Percentiles rank a stretch among this genome's conserved stretches.
Conservation (phyloP, 2,113 vertebrate species). For the Martes martes region DNA sequence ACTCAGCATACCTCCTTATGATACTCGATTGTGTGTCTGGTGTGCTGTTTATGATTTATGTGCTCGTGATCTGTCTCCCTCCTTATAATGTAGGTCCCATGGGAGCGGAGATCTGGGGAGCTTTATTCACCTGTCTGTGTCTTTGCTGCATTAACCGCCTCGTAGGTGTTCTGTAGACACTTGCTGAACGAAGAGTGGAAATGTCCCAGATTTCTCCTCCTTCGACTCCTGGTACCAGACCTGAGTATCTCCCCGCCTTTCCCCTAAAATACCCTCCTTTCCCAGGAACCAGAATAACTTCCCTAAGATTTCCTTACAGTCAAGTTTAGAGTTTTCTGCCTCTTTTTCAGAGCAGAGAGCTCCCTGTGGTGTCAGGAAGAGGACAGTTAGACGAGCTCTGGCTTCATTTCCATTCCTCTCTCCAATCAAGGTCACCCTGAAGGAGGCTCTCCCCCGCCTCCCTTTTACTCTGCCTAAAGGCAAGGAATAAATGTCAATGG, state of each 20-base stretch:
- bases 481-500: not conserved
- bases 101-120: not conserved
- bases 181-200: accelerated
- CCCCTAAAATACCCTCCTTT: not conserved
- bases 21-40: not conserved
- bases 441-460: not conserved
- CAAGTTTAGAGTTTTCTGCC: not conserved
- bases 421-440: not conserved
- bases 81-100: accelerated
- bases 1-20: too few species aligned
- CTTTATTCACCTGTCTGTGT: accelerated
- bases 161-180: accelerated
- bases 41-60: not conserved
- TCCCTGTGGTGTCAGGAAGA: not conserved
- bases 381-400: not conserved
- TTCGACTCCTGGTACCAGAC: not conserved
- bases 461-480: not conserved
- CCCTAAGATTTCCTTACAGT: not conserved
- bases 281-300: not conserved
- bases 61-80: not conserved
- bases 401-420: not conserved
- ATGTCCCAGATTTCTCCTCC: not conserved
- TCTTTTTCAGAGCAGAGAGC: not conserved
- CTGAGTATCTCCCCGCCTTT: accelerated
- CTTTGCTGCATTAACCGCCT: accelerated